These are phyloP conservation scores for Pteromalus puparum DNA, from an alignment of 1,140 invertebrate genomes.

Conservation along the genomic window DNA sequence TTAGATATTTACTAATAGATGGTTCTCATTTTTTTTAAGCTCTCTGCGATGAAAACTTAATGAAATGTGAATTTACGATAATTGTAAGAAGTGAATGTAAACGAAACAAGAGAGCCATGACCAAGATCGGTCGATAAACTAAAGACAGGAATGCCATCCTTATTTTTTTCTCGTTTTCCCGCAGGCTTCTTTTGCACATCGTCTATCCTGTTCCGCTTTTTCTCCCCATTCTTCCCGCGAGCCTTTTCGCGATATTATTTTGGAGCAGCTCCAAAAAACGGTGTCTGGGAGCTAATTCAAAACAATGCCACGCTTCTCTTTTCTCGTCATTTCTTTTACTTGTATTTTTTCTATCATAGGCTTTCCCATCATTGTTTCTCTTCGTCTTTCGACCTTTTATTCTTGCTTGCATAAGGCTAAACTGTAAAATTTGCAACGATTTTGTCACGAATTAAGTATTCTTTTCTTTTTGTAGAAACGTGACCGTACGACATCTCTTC, in stretches of 20 bases:
- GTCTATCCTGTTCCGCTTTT: constrained; percentile 44
- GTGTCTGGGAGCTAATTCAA: constrained; percentile 52
- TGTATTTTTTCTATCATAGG: constrained; percentile 20
- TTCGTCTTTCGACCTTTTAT: not conserved
- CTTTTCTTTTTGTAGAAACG: not conserved
- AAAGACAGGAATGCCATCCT: constrained; percentile 50
- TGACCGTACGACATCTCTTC: not conserved
- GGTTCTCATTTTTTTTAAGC: no score
- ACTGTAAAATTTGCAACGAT: not conserved
- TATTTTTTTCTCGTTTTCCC: constrained; percentile 56
- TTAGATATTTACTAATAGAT: not conserved
- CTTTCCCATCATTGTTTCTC: constrained; percentile 39
- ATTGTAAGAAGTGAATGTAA: not conserved
- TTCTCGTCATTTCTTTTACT: constrained; percentile 40
- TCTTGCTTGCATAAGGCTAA: constrained; percentile 1
- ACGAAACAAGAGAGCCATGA: not conserved
- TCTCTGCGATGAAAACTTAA: no score
- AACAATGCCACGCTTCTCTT: constrained; percentile 45
- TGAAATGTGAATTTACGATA: no score
- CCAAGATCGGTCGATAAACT: not conserved
- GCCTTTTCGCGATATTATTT: constrained; percentile 59
- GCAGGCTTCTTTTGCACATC: not conserved
- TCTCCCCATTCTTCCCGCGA: constrained; percentile 37
- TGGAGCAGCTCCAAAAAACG: constrained; percentile 61
- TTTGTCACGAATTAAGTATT: not conserved